Base-by-base conservation (phyloP, 2,113 vertebrate species). In the Rhea americana region DNA sequence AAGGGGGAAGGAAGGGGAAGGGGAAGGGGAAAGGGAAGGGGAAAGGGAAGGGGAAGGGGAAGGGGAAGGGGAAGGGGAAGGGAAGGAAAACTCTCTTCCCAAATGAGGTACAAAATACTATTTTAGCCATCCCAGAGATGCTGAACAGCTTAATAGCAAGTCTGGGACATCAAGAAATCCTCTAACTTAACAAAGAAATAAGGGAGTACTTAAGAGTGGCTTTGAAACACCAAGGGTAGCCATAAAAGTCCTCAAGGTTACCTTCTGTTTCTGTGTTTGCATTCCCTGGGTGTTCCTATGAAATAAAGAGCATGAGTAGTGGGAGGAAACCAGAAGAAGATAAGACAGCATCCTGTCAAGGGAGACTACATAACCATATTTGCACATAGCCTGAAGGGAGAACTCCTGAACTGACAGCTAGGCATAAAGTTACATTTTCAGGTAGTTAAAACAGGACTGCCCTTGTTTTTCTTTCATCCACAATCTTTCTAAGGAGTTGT, bases 381-480 rank as follows among this genome's bases (percentile, higher is more conserved):
- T 91, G 66, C 89, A 90, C 53, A 58, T 76, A 91, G 95, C 95
- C 95, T 89, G 74, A 45, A 66, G 92, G 92, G 45, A 92, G 81
- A 90, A 68, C 93, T 77, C 85, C 37, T 59, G 61, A 86, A 86
- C 65, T 84, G 56, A 68, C 39, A 61, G 35, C 80, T 77, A 78
- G 32, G 81, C 77, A 86, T 61, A 75, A 93, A 95, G 83, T 43
- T 48, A 88, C 45, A 43, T 90, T 92, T 93, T 79, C 76, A 48
- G 45, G 25, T 68, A 82, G 66, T 13, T 92, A 70, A 93, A 96
- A 94, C 35, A 76, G 90, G 84, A 53, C 61, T 88, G 53, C 58
- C 94, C 32, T 90, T 93, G 77, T 61, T 91, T 93, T 86, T 81
- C 87, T 94, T 93, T 96, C 53, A 96, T 91, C 83, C 39, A 35